Conservation (phyloP, 1,140 invertebrate genomes). For the Drosophila quadrilineata region DNA sequence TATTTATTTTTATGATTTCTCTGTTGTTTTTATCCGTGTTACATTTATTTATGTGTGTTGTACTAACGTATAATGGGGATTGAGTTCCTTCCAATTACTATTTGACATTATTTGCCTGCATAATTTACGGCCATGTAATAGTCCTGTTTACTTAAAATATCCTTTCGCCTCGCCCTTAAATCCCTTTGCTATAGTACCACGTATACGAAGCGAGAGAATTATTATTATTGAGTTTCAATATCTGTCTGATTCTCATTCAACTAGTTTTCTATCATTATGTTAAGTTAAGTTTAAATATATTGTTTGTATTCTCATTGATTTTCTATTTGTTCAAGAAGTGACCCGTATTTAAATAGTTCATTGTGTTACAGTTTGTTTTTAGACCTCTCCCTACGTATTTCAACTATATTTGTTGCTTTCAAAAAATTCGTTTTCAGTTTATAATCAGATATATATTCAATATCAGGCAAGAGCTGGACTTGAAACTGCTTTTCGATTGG, state of each 20-base stretch:
- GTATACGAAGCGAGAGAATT: constrained; percentile 14
- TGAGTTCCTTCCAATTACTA: constrained; percentile 16
- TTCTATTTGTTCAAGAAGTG: constrained; percentile 48
- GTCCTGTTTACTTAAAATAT: constrained; percentile 7
- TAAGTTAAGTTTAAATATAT: not conserved
- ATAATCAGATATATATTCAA: not conserved
- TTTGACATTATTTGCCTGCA: constrained; percentile 4
- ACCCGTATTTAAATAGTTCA: constrained; percentile 68
- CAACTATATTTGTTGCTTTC: constrained; percentile 27
- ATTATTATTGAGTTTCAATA: constrained; percentile 9
- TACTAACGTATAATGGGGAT: constrained; percentile 2
- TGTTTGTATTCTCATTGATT: not conserved
- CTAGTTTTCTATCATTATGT: too few species aligned
- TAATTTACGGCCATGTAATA: constrained; percentile 20
- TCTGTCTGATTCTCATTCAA: too few species aligned
- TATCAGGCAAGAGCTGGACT: too few species aligned
- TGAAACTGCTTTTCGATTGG: too few species aligned
- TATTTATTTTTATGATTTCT: constrained; percentile 1
- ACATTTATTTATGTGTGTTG: constrained; percentile 14
- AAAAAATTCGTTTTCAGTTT: constrained; percentile 3
- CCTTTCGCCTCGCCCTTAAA: not conserved
- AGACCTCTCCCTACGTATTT: constrained; percentile 21
- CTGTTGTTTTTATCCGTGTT: not conserved
- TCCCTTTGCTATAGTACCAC: not conserved
- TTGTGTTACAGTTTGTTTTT: constrained; percentile 24